Base-by-base conservation (phyloP, 1,140 invertebrate species). In the Heliconius nattereri region DNA sequence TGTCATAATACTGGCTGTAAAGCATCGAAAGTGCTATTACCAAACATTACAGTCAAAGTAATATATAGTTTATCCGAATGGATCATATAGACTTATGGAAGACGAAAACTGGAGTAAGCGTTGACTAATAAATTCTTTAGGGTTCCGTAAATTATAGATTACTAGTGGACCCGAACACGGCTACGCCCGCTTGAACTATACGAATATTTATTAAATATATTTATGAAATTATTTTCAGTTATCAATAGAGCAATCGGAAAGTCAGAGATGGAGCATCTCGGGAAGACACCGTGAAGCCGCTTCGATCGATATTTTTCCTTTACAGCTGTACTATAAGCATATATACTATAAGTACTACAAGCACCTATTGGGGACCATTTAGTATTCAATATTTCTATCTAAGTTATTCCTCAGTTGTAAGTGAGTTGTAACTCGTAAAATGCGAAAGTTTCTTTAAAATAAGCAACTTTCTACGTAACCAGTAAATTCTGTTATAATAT, bases 31-130 rank as follows among this genome's bases (percentile, higher is more conserved):
- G 71, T 72, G 8, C 32, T 11, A 37, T 72, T 72, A 72, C 7
- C 2, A 37, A n/a, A 40, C 71, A 45, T 60, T 20, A 71, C 60
- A 35, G 75, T 76, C 40, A 70, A 49, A 76, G 60, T 76, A 26
- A 49, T 9, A 71, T 71, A 76, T 40, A 60, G 26, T 49, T 26
- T 35, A 75, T 16, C 29, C 16, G 13, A 23, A 75, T n/a, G 57
- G 37, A 70, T 49, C 40, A 16, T 16, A 60, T 45, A 76, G 29
- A 76, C 13, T 45, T 26, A 13, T 71, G 37, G 60, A 29, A 70
- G 19, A 54, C 19, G 49, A 76, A 76, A 76, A 1, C 1, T 13
- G 54, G 0, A 66, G 23, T 29, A 26, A 66, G 26, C 11, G 60
- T 29, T 26, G 23, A 26, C 60, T 26, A 60, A n/a, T 60, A 60